Base-by-base conservation (phyloP, 2,888 invertebrate species). In the Cosmorhoe ocellata region DNA sequence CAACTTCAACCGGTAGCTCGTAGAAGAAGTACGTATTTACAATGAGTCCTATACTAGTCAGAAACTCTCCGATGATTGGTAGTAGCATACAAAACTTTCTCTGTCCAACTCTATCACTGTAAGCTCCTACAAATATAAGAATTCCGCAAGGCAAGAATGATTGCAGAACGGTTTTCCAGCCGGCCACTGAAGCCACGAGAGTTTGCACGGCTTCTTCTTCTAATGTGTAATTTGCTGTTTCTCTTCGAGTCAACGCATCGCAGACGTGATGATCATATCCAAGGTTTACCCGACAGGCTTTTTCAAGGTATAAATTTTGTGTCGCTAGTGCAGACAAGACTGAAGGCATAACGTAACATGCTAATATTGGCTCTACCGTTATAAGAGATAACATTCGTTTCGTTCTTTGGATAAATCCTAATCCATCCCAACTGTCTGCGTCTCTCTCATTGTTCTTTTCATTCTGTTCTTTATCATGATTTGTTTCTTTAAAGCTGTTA, bases 151-250 rank as follows among this genome's bases (percentile, higher is more conserved):
- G 96, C 18, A 97, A 84, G 37, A 94, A 93, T 60, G 96, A 96
- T 79, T 96, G 96, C 30, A 97, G 83, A 42, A 96, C 94, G 8
- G 96, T 96, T 76, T 96, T 96, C 96, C 96, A 96, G 12, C 96
- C 95, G 46, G 95, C 93, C 91, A 96, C 96, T 3, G 93, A 93
- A 0, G 96, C 96, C 1, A 95, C 95, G 63, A 95, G 81, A 54
- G 93, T 93, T 75, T 95, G 95, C 0, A 95, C 94, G 2, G 92
- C 91, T 74, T 92, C 92, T 75, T 93, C 93, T 78, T 93, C 92
- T 14, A 86, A 81, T 41, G 82, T 87, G 58, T 81, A 91, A 59
- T 91, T 91, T 8, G 92, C 92, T 12, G 96, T 96, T 62, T 95
- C 92, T 68, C 96, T 91, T 44, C 92, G 91, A 0, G 95, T 93